Conservation (phyloP, 2,113 vertebrate genomes). For the Catagonus wagneri region DNA sequence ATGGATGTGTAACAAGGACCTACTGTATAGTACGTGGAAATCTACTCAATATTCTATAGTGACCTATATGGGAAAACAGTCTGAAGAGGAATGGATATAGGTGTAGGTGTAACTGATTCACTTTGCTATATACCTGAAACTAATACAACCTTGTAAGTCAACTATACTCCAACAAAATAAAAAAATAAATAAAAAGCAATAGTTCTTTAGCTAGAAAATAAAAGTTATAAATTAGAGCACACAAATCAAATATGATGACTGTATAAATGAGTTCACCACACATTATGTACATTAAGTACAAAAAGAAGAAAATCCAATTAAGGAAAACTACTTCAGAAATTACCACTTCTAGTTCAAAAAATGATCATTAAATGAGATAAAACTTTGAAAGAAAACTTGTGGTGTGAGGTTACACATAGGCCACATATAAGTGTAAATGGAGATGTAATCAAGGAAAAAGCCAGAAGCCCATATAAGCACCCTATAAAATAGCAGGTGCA, state of each 20-base stretch:
- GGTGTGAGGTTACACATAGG: slow-evolving; percentile 38
- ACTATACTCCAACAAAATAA: too few species aligned
- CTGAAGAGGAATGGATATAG: too few species aligned
- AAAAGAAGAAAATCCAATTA: slow-evolving; percentile 41
- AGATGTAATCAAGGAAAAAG: slow-evolving; percentile 70
- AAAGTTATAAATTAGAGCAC: not conserved
- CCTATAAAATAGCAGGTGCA: slow-evolving; percentile 67
- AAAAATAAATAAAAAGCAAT: not conserved
- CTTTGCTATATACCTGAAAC: too few species aligned
- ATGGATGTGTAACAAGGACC: too few species aligned
- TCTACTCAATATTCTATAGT: too few species aligned
- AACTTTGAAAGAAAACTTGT: slow-evolving; percentile 52
- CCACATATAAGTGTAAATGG: slow-evolving; percentile 59
- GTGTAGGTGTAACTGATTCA: too few species aligned
- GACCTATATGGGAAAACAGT: too few species aligned
- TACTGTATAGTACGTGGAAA: too few species aligned
- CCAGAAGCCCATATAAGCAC: slow-evolving; percentile 66
- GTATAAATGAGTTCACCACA: not conserved
- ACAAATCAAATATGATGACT: not conserved
- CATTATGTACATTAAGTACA: not conserved
- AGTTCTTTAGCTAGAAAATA: slow-evolving; percentile 13
- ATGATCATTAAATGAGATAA: slow-evolving; percentile 57
- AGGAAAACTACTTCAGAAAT: slow-evolving; percentile 43
- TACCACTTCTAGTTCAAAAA: slow-evolving; percentile 12
- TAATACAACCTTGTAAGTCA: too few species aligned